Percentiles rank a stretch among this genome's conserved stretches.
These are phyloP conservation scores for Cotesia vestalis DNA, from an alignment of 1,140 invertebrate genomes.

Conservation along the genomic window DNA sequence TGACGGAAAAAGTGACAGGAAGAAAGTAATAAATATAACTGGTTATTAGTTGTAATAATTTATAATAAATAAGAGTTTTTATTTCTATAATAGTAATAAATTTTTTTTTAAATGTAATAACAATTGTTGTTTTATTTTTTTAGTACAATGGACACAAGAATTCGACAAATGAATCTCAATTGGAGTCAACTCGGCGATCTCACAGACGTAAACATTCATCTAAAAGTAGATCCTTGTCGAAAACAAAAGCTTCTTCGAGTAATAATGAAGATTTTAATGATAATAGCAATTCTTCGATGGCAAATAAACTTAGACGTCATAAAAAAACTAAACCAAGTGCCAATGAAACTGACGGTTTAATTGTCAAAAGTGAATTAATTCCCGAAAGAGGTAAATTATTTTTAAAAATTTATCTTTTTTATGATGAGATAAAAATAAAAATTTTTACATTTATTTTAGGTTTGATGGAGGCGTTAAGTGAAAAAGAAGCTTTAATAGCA, in stretches of 20 bases:
- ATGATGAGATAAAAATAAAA: conserved; percentile 10
- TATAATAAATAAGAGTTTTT: not conserved
- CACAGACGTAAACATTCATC: conserved; percentile 35
- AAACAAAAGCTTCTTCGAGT: conserved; percentile 15
- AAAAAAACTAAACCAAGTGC: conserved; percentile 6
- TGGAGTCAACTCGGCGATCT: no score
- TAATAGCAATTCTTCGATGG: conserved; percentile 13
- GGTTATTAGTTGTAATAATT: conserved; percentile 9
- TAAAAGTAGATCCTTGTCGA: conserved; percentile 7
- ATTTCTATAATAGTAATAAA: not conserved
- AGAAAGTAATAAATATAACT: conserved; percentile 13
- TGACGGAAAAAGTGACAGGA: conserved; percentile 23
- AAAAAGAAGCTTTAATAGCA: conserved; percentile 46
- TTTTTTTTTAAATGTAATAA: not conserved
- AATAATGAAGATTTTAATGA: conserved; percentile 19
- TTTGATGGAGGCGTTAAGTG: conserved; percentile 40
- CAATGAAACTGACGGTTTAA: conserved; percentile 17
- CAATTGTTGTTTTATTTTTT: conserved; percentile 9
- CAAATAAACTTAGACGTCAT: conserved; percentile 8
- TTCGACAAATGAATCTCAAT: conserved; percentile 7
- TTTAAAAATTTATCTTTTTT: not conserved
- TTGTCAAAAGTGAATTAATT: conserved; percentile 13
- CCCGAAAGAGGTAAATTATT: conserved; percentile 28
- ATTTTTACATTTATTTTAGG: conserved; percentile 25
- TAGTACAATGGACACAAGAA: conserved; percentile 21